phyloP scores from a whole-genome alignment of 2,797 vertebrate genomes.

The Vespertilio murinus region DNA sequence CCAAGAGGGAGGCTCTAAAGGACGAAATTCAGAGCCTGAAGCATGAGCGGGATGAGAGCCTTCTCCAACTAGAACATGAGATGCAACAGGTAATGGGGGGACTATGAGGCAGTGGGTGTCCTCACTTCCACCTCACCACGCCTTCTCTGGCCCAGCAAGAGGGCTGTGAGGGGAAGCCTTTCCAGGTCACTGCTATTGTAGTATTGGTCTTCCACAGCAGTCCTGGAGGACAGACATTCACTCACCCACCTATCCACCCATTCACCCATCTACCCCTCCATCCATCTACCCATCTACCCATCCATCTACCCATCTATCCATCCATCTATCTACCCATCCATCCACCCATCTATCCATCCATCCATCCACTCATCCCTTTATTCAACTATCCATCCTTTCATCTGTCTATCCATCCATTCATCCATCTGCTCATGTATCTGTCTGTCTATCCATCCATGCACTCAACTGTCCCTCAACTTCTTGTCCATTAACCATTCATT shows the following conservation, averaged over 20 bases:
- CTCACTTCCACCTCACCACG: accelerated
- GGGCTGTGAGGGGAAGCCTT: background rate
- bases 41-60: conserved; percentile 83
- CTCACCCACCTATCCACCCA: accelerated
- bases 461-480: background rate
- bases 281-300: background rate
- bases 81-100: conserved; percentile 87
- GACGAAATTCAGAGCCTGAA: conserved; percentile 85
- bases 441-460: background rate
- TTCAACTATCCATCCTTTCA: background rate
- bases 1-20: conserved; percentile 85
- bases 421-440: accelerated
- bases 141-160: background rate
- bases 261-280: background rate
- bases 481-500: background rate
- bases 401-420: accelerated
- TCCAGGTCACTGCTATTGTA: background rate
- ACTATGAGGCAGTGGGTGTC: accelerated
- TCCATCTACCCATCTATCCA: accelerated
- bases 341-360: accelerated
- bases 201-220: background rate
- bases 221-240: no score
- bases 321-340: accelerated
- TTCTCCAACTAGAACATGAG: conserved; percentile 86
- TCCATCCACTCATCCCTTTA: background rate